These are phyloP conservation scores for Vanessa tameamea DNA, from an alignment of 1,140 invertebrate species.

Conservation along the genomic window DNA sequence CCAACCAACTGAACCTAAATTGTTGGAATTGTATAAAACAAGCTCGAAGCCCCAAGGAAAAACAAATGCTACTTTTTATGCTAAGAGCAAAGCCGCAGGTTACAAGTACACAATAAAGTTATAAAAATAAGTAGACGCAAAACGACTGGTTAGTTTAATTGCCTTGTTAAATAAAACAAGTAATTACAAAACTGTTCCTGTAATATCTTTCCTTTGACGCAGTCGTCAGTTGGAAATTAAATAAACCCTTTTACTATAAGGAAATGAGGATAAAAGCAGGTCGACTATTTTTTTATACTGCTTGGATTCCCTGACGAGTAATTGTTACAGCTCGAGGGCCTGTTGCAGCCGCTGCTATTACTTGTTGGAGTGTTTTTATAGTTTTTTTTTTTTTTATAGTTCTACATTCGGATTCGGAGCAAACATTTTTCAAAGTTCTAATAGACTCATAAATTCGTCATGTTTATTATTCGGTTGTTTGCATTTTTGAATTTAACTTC, in stretches of 20 bases:
- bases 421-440: too few relatives aligned
- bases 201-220: constrained; percentile 8
- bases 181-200: neutral
- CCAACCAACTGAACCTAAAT: too few relatives aligned
- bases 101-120: too few relatives aligned
- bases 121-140: too few relatives aligned
- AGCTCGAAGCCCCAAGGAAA: too few relatives aligned
- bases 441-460: too few relatives aligned
- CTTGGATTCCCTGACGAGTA: constrained; percentile 12
- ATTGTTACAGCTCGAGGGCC: constrained; percentile 11
- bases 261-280: constrained; percentile 21
- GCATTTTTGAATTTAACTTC: too few relatives aligned
- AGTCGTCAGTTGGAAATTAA: constrained; percentile 23
- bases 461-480: too few relatives aligned
- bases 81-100: too few relatives aligned
- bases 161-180: neutral
- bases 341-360: constrained; percentile 1
- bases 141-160: neutral
- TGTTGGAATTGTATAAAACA: too few relatives aligned
- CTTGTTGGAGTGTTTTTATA: neutral
- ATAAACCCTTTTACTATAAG: constrained; percentile 21
- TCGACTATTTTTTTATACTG: constrained; percentile 22
- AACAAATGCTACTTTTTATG: too few relatives aligned
- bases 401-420: too few relatives aligned
- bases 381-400: constrained; percentile 3